Base-by-base conservation (phyloP, 2,113 vertebrate genomes). In the Falcunculus frontatus region DNA sequence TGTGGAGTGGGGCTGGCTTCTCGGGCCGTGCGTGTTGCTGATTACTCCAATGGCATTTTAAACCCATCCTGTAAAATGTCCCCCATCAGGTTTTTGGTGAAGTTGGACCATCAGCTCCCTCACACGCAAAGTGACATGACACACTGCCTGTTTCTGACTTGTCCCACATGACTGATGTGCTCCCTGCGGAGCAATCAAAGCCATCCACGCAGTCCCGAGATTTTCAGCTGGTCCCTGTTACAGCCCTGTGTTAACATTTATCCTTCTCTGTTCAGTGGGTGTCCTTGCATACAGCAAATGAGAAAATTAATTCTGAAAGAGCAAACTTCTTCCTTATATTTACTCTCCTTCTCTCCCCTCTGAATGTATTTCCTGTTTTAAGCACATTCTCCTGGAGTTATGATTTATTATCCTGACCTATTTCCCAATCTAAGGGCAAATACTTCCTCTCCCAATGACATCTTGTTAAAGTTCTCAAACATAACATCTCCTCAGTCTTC, bases 391-490 rank as follows among this genome's bases (percentile, higher is more conserved):
- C 57, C 18, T 26, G 12, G 44, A 68, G 69, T 82, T 84, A 82
- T 70, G 64, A 84, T 85, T 85, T 83, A 93, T 77, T 74, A 32
- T 62, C 46, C 55, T 89, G 52, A 74, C 85, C 89, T 55, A n/a
- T 60, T 59, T 63, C 64, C 67, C 15, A 0, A 49, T 74, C 47
- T 59, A 72, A 95, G 59, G 82, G 73, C 63, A 91, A 96, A 95
- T 78, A 87, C 78, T 96, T 93, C 63, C 91, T 93, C 32, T 85
- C 53, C 62, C 91, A 89, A 92, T 84, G 84, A 89, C 55, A 90
- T 63, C 68, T 79, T 52, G 30, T 62, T 70, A 18, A 84, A 89
- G 87, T 89, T 91, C 95, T 91, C 75, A 80, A 94, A 91, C 53
- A 76, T 56, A 91, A 33, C 35, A 27, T 46, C 55, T 83, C n/a